These are phyloP conservation scores for Dendrolimus houi DNA, from an alignment of 2,888 invertebrate species.

Conservation along the genomic window DNA sequence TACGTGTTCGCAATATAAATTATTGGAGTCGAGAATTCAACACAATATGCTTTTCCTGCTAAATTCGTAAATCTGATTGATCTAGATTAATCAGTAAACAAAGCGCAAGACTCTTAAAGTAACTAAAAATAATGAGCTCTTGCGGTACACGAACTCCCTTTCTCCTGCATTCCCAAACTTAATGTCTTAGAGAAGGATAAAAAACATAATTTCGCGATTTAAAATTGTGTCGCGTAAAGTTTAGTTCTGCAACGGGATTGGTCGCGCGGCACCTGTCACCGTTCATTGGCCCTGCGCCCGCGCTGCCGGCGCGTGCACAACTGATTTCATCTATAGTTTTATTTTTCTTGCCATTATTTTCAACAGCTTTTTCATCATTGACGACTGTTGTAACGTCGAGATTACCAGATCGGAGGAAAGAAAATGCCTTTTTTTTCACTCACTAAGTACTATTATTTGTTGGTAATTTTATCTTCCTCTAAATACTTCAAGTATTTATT, in stretches of 20 bases:
- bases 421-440: too few relatives aligned
- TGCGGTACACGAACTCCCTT: not conserved
- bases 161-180: not conserved
- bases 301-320: slow-evolving; percentile 39
- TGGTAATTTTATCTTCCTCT: too few relatives aligned
- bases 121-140: not conserved
- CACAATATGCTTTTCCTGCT: too few relatives aligned
- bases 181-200: slow-evolving; percentile 32
- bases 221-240: slow-evolving; percentile 40
- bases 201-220: slow-evolving; percentile 42
- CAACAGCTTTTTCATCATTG: not conserved
- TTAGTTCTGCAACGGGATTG: slow-evolving; percentile 42
- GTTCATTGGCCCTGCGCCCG: slow-evolving; percentile 59
- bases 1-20: too few relatives aligned
- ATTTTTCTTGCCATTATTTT: slow-evolving; percentile 28
- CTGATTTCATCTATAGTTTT: slow-evolving; percentile 35
- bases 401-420: too few relatives aligned
- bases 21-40: too few relatives aligned
- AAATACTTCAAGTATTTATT: too few relatives aligned
- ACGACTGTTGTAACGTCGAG: too few relatives aligned
- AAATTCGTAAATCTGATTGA: too few relatives aligned
- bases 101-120: too few relatives aligned
- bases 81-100: too few relatives aligned
- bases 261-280: slow-evolving; percentile 57
- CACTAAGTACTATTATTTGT: too few relatives aligned